Evolutionary conservation across 2,113 vertebrate species (phyloP).

Genomic region (Melierax canorus): DNA sequence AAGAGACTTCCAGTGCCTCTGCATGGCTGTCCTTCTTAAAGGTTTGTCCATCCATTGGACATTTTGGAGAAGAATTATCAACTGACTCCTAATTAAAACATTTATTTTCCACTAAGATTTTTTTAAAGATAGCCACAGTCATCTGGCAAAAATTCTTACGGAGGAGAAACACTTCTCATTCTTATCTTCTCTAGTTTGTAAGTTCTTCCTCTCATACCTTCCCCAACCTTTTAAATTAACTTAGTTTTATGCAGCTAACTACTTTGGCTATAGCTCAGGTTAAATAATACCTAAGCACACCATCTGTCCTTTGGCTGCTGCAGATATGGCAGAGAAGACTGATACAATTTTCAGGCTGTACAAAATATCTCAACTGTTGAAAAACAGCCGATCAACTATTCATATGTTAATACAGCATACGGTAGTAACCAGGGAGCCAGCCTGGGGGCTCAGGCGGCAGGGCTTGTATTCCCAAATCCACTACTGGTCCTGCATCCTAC

Average conservation of each 20-base stretch:
- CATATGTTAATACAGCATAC: not conserved
- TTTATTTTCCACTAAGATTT: not conserved
- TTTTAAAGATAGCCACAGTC: not conserved
- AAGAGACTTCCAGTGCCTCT: not conserved
- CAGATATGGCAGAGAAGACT: not conserved
- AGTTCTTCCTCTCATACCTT: not conserved
- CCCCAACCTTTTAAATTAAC: not conserved
- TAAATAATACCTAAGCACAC: not conserved
- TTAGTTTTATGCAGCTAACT: not conserved
- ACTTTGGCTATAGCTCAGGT: not conserved
- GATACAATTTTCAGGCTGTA: not conserved
- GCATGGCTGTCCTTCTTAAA: not conserved
- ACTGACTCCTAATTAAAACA: not conserved
- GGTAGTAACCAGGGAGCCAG: not conserved
- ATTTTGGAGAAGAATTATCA: not conserved
- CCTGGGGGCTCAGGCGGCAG: not conserved
- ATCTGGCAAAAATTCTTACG: not conserved
- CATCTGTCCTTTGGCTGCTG: not conserved
- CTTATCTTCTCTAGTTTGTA: not conserved
- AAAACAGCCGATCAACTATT: not conserved
- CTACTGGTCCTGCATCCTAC: rapidly evolving
- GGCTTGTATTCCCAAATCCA: not conserved
- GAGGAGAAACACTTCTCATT: not conserved
- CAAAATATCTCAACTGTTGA: not conserved
- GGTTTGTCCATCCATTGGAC: not conserved